These are phyloP conservation scores for Caenorhabditis sp. DNA, from an alignment of 2,888 invertebrate genomes.

Conservation along the genomic window DNA sequence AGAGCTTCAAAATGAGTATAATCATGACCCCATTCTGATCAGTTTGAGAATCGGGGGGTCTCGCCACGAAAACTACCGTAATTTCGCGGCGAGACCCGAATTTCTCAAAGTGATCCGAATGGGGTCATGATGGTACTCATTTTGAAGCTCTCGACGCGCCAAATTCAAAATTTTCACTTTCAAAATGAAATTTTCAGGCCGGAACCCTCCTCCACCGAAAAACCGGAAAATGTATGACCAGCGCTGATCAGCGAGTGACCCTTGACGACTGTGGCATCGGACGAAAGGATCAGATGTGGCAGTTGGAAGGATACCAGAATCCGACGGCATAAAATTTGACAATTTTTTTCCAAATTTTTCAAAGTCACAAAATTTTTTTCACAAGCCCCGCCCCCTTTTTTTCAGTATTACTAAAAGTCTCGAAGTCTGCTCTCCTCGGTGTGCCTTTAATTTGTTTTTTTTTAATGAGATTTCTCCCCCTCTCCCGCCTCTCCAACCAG, in stretches of 20 bases:
- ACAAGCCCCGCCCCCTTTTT: slow-evolving; percentile 12
- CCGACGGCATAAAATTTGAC: neutral
- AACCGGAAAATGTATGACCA: slow-evolving; percentile 63
- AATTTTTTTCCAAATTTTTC: slow-evolving; percentile 5
- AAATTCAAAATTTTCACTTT: neutral
- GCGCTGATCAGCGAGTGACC: slow-evolving; percentile 46
- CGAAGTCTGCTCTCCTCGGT: slow-evolving; percentile 42
- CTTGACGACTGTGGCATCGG: slow-evolving; percentile 52
- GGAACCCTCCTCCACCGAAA: slow-evolving; percentile 53
- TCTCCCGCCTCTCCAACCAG: slow-evolving; percentile 18
- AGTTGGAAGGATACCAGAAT: slow-evolving; percentile 59
- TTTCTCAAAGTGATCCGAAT: neutral
- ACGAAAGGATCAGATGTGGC: slow-evolving; percentile 59
- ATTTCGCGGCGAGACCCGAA: neutral
- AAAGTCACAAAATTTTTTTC: neutral
- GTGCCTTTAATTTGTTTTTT: neutral
- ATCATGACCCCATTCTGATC: neutral
- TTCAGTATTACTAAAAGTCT: slow-evolving; percentile 20
- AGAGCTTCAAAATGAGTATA: slow-evolving; percentile 3
- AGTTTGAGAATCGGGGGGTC: neutral
- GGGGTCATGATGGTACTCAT: neutral
- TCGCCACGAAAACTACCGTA: neutral
- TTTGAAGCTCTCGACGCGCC: neutral
- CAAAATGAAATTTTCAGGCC: slow-evolving; percentile 33
- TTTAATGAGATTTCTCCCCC: neutral